Conservation (phyloP, 2,888 invertebrate genomes). For the Epistrophe eligans region DNA sequence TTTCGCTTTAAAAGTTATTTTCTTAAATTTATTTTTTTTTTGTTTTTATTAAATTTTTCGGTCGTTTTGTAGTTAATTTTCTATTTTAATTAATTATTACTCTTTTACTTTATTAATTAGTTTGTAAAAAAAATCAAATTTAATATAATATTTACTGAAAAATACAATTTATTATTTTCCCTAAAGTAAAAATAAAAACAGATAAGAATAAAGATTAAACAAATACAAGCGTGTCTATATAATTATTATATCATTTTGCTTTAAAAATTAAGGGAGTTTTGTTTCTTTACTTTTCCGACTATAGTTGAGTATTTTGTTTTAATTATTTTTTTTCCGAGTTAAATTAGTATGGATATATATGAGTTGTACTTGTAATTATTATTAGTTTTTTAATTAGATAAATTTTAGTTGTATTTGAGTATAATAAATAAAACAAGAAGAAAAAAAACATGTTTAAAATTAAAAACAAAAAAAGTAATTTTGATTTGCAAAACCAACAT, state of each 20-base stretch:
- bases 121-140: slow-evolving; percentile 57
- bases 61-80: slow-evolving; percentile 71
- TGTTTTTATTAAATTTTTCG: slow-evolving; percentile 49
- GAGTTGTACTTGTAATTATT: slow-evolving; percentile 74
- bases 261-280: slow-evolving; percentile 67
- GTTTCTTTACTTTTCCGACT: slow-evolving; percentile 64
- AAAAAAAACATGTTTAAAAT: slow-evolving; percentile 72
- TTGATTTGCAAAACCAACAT: slow-evolving; percentile 68
- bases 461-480: slow-evolving; percentile 51
- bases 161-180: slow-evolving; percentile 60
- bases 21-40: slow-evolving; percentile 33
- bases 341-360: slow-evolving; percentile 68
- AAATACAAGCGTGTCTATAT: slow-evolving; percentile 60
- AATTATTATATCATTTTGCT: slow-evolving; percentile 31
- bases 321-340: slow-evolving; percentile 48
- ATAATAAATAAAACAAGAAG: slow-evolving; percentile 57
- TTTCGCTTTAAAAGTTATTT: slow-evolving; percentile 57
- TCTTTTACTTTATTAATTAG: slow-evolving; percentile 64
- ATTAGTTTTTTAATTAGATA: slow-evolving; percentile 77
- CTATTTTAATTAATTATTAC: slow-evolving; percentile 60
- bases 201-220: slow-evolving; percentile 24
- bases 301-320: slow-evolving; percentile 67
- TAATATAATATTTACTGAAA: slow-evolving; percentile 59
- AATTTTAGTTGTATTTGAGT: slow-evolving; percentile 76
- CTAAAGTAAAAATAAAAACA: slow-evolving; percentile 33